Conservation (phyloP, 2,797 vertebrate genomes). For the Amphiprion clarkii region DNA sequence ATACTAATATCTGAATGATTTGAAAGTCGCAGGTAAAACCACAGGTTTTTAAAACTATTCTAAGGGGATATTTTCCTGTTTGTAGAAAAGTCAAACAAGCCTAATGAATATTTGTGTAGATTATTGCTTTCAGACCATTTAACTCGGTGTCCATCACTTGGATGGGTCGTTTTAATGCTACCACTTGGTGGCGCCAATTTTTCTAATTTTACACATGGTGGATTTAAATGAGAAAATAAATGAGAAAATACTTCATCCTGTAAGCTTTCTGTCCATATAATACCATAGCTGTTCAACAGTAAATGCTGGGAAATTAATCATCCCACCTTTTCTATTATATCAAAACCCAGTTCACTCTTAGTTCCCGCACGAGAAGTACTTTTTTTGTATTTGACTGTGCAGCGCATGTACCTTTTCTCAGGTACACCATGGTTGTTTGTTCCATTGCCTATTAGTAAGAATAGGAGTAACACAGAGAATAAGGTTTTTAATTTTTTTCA, state of each 20-base stretch:
- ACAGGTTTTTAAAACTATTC: not conserved
- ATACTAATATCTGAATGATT: not conserved
- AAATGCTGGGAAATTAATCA: not conserved
- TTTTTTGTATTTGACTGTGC: not conserved
- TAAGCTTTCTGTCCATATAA: not conserved
- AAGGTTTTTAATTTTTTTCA: not conserved
- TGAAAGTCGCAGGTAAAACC: not conserved
- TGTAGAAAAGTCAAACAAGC: too few species aligned
- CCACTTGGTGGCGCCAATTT: too few species aligned
- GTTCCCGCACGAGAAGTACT: not conserved
- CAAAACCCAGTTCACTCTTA: not conserved
- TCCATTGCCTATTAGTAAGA: slow-evolving; percentile 11
- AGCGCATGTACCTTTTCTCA: not conserved
- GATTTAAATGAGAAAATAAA: slow-evolving; percentile 6
- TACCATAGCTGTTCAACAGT: not conserved
- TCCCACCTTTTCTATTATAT: not conserved
- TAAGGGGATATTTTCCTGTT: not conserved
- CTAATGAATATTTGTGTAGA: not conserved
- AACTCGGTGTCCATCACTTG: not conserved
- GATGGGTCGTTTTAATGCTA: not conserved
- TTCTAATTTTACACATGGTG: not conserved
- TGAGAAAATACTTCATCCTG: not conserved
- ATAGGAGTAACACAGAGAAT: not conserved
- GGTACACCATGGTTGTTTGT: not conserved
- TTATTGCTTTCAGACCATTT: not conserved